phyloP scores from a whole-genome alignment of 2,113 vertebrate genomes.

The Opisthocomus hoazin region DNA sequence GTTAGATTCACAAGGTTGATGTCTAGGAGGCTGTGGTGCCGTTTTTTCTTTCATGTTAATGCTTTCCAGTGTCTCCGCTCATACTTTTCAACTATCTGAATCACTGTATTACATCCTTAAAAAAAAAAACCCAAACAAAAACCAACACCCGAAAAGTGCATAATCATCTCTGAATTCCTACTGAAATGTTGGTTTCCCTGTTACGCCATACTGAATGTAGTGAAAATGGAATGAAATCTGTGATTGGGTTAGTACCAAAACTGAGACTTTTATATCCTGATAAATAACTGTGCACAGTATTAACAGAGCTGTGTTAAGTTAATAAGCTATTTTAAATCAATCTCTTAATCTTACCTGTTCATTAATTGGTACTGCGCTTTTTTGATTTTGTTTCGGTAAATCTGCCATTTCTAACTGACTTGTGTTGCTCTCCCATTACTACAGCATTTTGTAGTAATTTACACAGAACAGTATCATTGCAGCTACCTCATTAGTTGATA shows the following conservation, averaged over 20 bases:
- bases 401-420: not conserved
- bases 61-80: not conserved
- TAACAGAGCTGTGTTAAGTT: not conserved
- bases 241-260: not conserved
- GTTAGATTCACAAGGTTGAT: not conserved
- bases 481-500: not conserved
- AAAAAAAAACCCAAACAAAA: not conserved
- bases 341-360: not conserved
- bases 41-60: not conserved
- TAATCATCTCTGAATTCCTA: not conserved
- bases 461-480: not conserved
- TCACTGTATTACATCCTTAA: not conserved
- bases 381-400: not conserved
- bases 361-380: not conserved
- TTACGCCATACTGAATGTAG: not conserved
- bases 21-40: not conserved
- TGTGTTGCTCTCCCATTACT: not conserved
- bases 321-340: not conserved
- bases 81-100: not conserved
- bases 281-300: not conserved
- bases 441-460: not conserved
- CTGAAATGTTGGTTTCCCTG: not conserved
- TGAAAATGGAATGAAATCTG: not conserved
- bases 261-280: not conserved
- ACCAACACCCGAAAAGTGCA: not conserved